A percentile compares a stretch with the other conserved stretches of the same genome.
Evolutionary conservation across 2,113 vertebrate species (phyloP).

Genomic region (Tyto alba): DNA sequence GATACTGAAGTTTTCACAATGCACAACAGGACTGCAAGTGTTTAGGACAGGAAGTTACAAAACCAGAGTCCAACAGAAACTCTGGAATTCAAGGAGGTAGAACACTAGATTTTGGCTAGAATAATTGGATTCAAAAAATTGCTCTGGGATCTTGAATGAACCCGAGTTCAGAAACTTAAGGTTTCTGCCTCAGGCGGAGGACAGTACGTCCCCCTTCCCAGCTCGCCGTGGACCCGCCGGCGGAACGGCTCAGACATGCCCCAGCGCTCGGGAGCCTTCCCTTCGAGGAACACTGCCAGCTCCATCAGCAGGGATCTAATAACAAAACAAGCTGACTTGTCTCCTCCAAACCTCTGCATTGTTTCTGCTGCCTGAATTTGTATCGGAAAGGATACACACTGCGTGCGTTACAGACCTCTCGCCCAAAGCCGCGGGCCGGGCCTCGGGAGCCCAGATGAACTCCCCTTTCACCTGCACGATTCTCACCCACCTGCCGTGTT

Average conservation of each 20-base stretch:
- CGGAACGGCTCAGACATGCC: neutral
- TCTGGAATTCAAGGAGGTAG: neutral
- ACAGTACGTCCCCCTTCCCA: neutral
- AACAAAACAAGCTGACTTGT: neutral
- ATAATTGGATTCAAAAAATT: neutral
- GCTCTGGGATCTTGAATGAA: neutral
- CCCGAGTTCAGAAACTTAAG: neutral
- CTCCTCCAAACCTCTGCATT: neutral
- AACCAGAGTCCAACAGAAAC: neutral
- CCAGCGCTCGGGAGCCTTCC: no score
- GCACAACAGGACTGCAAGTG: neutral
- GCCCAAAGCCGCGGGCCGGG: neutral
- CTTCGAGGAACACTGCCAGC: no score
- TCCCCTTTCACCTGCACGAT: neutral
- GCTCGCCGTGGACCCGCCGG: neutral
- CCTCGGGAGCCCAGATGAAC: neutral
- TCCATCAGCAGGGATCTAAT: neutral
- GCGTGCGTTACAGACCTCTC: rapidly evolving
- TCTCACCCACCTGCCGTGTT: neutral
- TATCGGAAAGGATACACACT: rapidly evolving
- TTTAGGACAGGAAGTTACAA: neutral
- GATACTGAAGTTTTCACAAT: neutral
- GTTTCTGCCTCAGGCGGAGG: neutral
- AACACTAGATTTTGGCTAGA: neutral
- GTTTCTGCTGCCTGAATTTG: neutral